Evolutionary conservation across 2,113 vertebrate genomes (phyloP), one percentile per base, ranked within the genome.

Genomic region (Siniperca knerii): DNA sequence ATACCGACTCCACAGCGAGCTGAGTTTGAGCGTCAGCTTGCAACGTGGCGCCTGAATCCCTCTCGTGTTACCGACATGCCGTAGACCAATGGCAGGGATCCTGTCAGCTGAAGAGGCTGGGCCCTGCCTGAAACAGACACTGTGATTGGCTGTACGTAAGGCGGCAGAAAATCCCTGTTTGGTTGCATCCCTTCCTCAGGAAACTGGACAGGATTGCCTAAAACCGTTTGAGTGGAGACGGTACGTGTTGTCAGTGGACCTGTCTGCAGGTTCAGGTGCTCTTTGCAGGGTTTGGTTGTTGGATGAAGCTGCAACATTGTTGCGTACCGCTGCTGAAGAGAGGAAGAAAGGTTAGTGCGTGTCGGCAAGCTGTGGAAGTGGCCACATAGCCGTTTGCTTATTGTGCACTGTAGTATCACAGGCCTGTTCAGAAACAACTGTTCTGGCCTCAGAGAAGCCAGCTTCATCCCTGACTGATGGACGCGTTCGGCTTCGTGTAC

Each of bases 11-110:
- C 9, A 37, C 7, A 1, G 2, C 5, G 15, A 21, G 33, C 21
- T 37, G 11, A 33, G 21, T 55, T 60, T 82, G 84, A 46, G 78
- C 62, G 75, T 91, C 76, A 79, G 79, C 74, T 88, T 95, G 94
- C 95, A 94, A 97, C 97, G 97, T 97, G 97, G 96, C 97, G 95
- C 87, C 82, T 62, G 75, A 73, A 82, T 81, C 82, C 70, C 33
- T 90, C 84, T 89, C 52, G 0, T 1, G 64, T 93, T 85, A 87
- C 83, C 29, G 89, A 88, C 86, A 61, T 29, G 15, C 54, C 55
- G 21, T 54, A 13, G 82, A 78, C 96, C 95, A 96, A 96, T 96
- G 18, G 83, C 50, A 52, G 77, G 15, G 29, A 6, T 29, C 1
- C 52, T 86, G 9, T 25, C 71, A 76, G 20, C 11, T 61, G 57